These are phyloP conservation scores for Drosophila cardini DNA, from an alignment of 1,140 invertebrate genomes.

Conservation along the genomic window DNA sequence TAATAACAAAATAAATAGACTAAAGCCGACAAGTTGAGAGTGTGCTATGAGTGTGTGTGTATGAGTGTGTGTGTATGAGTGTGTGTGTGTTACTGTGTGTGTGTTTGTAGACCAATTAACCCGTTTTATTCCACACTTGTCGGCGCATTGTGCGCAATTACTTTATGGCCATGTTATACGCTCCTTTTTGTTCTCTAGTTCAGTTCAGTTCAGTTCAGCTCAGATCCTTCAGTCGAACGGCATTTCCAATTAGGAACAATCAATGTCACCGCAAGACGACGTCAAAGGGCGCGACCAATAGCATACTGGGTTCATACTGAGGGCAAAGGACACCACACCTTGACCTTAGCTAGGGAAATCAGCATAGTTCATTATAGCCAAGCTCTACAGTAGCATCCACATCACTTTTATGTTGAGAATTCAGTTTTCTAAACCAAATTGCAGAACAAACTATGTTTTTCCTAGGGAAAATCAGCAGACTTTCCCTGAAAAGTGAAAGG, in stretches of 20 bases:
- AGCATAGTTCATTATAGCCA: conserved; percentile 6
- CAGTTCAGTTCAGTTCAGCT: not conserved
- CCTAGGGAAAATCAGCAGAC: not conserved
- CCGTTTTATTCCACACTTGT: conserved; percentile 58
- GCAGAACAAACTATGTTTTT: not conserved
- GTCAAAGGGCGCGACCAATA: conserved; percentile 22
- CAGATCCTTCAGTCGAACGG: conserved; percentile 30
- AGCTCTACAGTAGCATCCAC: too few species aligned
- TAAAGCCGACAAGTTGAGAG: conserved; percentile 48
- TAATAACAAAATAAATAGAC: conserved; percentile 82
- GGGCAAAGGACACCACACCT: conserved; percentile 36
- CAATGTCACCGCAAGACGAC: conserved; percentile 42
- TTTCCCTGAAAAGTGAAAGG: not conserved
- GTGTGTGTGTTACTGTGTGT: not conserved
- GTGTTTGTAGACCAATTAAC: conserved; percentile 41
- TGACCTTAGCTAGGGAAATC: conserved; percentile 11
- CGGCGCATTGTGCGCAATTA: conserved; percentile 61
- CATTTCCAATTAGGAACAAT: conserved; percentile 56
- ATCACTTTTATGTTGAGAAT: too few species aligned
- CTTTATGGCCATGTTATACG: conserved; percentile 33
- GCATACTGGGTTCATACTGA: not conserved
- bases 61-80: not conserved
- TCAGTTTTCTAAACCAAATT: too few species aligned
- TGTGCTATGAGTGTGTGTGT: not conserved
- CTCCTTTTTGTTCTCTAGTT: conserved; percentile 20